Evolutionary conservation across 2,797 vertebrate genomes (phyloP).

Genomic region (Capromys pilorides): DNA sequence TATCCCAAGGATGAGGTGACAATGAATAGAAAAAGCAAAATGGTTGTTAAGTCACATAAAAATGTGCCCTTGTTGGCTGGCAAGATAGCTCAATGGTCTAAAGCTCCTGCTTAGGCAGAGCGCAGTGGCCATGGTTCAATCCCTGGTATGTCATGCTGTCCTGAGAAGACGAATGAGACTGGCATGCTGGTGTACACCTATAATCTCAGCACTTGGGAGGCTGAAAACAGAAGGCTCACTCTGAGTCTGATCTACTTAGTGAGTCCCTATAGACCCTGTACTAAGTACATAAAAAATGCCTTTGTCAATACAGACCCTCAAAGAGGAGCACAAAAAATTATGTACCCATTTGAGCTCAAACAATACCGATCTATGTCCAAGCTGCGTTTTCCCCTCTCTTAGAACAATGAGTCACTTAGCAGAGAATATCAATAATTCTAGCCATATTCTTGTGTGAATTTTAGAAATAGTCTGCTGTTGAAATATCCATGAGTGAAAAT

Average conservation of each 20-base stretch:
- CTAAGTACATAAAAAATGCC: background rate
- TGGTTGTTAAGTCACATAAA: background rate
- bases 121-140: no score
- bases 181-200: no score
- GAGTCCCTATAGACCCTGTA: no score
- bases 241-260: no score
- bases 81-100: no score
- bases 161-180: no score
- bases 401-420: constrained; percentile 13
- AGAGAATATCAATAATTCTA: constrained; percentile 23
- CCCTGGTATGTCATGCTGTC: no score
- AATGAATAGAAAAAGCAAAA: background rate
- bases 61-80: background rate
- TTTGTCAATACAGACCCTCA: constrained; percentile 43
- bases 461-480: constrained; percentile 33
- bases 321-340: constrained; percentile 50
- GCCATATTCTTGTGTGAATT: constrained; percentile 34
- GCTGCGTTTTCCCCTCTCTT: background rate
- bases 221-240: no score
- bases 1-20: constrained; percentile 2
- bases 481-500: constrained; percentile 32
- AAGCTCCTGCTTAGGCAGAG: no score
- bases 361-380: constrained; percentile 14
- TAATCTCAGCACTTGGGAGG: no score
- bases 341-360: constrained; percentile 29